Base-by-base conservation (phyloP, 2,888 invertebrate genomes). In the Pantelozetes paolii region DNA sequence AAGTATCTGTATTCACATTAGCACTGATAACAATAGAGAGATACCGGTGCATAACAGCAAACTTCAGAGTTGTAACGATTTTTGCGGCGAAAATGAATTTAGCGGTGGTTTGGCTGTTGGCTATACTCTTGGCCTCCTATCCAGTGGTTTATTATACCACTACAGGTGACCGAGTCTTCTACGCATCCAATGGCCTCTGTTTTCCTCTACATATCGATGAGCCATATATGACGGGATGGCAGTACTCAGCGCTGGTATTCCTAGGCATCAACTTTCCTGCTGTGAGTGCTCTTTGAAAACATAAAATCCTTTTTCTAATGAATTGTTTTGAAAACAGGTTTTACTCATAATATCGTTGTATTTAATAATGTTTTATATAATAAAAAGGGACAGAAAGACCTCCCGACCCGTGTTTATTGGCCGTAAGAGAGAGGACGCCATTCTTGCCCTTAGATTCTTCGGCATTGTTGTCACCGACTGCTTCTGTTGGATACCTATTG, bases 201-300 rank as follows among this genome's bases (percentile, higher is more conserved):
- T 88, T 89, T 78, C 89, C 89, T 0, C 81, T 89, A 28, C 88
- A 89, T 80, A 86, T 89, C 75, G 87, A 87, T 76, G 88, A 89
- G 76, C 87, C 88, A 0, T 89, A 83, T 80, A 83, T 86, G 2
- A 79, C 86, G 30, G 89, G 89, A 23, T 89, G 89, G 89, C 84
- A 89, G 79, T 89, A 89, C 79, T 89, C 89, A 1, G 86, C 88
- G 0, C 87, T 89, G 79, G 85, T 89, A 76, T 88, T 89, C 79
- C 82, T 89, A 32, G 88, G 88, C 23, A 81, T 89, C 26, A 89
- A 89, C 81, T 83, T 86, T 11, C 79, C 85, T 36, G 78, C 77
- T 15, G 78, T 78, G 9, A 62, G 62, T 62, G 13, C 50, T 50
- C 8, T 13, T n/a, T 5, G 5, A 50, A 13, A 40, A 40, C 6